Evolutionary conservation across 2,888 invertebrate species (phyloP).

Genomic region (Laothoe populi): DNA sequence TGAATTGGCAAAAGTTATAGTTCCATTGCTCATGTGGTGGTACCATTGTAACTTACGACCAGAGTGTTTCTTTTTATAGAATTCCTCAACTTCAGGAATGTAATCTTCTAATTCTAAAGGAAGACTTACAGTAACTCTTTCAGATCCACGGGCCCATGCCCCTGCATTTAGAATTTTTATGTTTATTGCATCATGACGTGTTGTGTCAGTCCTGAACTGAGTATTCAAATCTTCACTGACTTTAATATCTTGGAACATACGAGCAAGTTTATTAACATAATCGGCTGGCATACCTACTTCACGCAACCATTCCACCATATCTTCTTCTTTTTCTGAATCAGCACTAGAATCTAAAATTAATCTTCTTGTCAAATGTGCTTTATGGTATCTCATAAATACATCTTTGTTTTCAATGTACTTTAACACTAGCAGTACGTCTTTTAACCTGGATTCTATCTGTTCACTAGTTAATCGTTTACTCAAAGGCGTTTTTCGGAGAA

Average conservation of each 20-base stretch:
- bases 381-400: constrained; percentile 99
- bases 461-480: constrained; percentile 98
- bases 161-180: constrained; percentile 99
- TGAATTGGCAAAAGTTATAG: constrained; percentile 96
- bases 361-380: constrained; percentile 97
- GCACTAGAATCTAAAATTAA: constrained; percentile 99
- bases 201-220: constrained; percentile 94
- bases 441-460: constrained; percentile 97
- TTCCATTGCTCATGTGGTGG: constrained; percentile 99
- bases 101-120: constrained; percentile 99
- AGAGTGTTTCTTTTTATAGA: constrained; percentile 98
- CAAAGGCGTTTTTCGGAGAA: constrained; percentile 97
- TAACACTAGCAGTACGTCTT: constrained; percentile 96
- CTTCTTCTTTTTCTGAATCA: constrained; percentile 99
- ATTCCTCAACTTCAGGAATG: constrained; percentile 99
- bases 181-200: constrained; percentile 94
- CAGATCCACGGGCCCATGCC: constrained; percentile 98
- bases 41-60: constrained; percentile 99
- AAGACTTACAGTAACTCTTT: constrained; percentile 97
- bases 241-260: constrained; percentile 99
- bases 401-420: constrained; percentile 99
- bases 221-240: constrained; percentile 98
- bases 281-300: constrained; percentile 99
- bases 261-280: constrained; percentile 98
- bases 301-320: constrained; percentile 98